A percentile compares a stretch with the other conserved stretches of the same genome.
Conservation (phyloP, 2,797 vertebrate species). For the Pseudocheirus occidentalis region DNA sequence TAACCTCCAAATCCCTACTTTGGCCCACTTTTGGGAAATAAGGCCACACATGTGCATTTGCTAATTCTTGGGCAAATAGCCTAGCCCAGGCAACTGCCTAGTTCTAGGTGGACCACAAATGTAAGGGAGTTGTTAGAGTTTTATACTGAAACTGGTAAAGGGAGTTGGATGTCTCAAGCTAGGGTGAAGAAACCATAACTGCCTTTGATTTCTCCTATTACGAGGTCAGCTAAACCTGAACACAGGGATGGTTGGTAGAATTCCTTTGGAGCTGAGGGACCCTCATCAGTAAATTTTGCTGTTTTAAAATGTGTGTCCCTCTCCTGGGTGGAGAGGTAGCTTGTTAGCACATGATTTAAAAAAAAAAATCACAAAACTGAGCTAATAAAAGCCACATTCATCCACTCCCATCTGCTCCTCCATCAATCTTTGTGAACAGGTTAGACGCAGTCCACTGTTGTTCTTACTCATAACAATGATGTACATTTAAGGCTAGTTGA, state of each 20-base stretch:
- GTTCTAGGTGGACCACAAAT: neutral
- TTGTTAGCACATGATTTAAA: neutral
- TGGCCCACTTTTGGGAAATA: too few relatives aligned
- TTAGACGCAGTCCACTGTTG: neutral
- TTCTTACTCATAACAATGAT: neutral
- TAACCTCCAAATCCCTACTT: neutral
- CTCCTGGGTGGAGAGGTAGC: neutral
- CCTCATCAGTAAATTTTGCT: neutral
- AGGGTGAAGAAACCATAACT: neutral
- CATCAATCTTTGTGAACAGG: accelerated
- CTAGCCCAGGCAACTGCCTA: too few relatives aligned
- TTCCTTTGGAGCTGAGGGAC: neutral
- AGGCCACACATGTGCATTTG: neutral
- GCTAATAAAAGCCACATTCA: neutral
- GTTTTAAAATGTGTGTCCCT: neutral
- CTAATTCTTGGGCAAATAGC: neutral
- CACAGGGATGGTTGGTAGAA: neutral
- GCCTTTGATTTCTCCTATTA: neutral
- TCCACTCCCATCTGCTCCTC: neutral
- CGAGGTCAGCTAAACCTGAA: neutral
- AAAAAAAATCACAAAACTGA: neutral
- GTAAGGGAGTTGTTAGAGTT: neutral
- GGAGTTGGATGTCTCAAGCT: neutral
- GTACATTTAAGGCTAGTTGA: accelerated
- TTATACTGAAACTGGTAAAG: neutral